These are phyloP conservation scores for Masnerella sp. DNA, from an alignment of 2,888 invertebrate species.

Conservation along the genomic window DNA sequence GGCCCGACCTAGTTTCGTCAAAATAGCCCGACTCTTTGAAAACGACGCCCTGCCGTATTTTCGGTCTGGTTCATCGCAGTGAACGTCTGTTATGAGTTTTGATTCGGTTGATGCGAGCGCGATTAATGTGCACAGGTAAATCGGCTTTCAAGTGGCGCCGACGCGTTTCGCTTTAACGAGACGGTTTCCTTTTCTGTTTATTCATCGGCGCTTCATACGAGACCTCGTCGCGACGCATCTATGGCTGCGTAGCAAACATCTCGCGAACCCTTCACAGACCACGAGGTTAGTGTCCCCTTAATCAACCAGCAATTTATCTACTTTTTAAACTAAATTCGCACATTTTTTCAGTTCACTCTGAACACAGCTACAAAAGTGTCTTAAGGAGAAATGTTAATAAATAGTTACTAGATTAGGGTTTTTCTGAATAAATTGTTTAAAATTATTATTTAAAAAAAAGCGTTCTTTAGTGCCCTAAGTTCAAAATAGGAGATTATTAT, in stretches of 20 bases:
- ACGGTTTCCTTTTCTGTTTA: slow-evolving; percentile 52
- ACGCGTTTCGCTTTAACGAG: slow-evolving; percentile 42
- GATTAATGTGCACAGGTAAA: slow-evolving; percentile 50
- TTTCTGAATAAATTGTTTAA: too few relatives aligned
- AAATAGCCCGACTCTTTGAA: too few relatives aligned
- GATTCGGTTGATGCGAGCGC: slow-evolving; percentile 26
- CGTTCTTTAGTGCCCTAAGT: too few relatives aligned
- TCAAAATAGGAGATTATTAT: too few relatives aligned
- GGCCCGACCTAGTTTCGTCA: too few relatives aligned
- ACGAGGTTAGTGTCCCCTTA: slow-evolving; percentile 44
- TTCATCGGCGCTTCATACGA: slow-evolving; percentile 39
- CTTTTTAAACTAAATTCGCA: too few relatives aligned
- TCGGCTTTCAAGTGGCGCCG: slow-evolving; percentile 51
- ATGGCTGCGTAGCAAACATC: slow-evolving; percentile 52
- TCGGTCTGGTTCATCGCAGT: slow-evolving; percentile 29
- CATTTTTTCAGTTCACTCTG: too few relatives aligned
- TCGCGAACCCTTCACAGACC: slow-evolving; percentile 39
- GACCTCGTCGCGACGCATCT: slow-evolving; percentile 44
- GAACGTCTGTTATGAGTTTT: slow-evolving; percentile 39
- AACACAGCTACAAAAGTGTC: too few relatives aligned
- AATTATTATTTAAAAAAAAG: too few relatives aligned
- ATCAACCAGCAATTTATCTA: not conserved
- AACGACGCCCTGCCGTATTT: too few relatives aligned
- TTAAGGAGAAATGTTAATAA: too few relatives aligned
- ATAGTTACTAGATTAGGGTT: too few relatives aligned